Percentiles rank a stretch among this genome's conserved stretches.
Evolutionary conservation across 2,113 vertebrate species (phyloP).

Genomic region (Machaerirhynchus nigripectus): DNA sequence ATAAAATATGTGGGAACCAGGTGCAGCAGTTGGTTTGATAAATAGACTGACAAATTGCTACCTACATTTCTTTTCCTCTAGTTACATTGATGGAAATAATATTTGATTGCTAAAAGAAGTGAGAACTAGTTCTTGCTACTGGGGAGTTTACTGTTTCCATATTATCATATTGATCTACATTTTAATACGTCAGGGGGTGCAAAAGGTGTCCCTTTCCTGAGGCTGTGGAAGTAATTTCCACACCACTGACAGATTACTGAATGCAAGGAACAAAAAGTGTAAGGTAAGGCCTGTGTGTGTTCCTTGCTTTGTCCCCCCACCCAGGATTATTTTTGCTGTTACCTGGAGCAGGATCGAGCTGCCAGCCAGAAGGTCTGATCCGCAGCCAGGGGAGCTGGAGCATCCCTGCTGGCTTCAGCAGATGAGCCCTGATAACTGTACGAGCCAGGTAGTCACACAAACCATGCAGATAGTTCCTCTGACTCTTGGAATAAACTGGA

Average conservation of each 20-base stretch:
- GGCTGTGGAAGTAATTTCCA: not conserved
- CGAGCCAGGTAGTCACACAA: not conserved
- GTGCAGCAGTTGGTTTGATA: not conserved
- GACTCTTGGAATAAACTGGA: not conserved
- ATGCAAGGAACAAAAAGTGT: not conserved
- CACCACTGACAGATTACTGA: not conserved
- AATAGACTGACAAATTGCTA: conserved; percentile 36
- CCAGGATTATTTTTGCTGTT: not conserved
- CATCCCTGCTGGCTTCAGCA: not conserved
- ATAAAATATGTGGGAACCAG: not conserved
- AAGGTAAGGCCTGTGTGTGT: not conserved
- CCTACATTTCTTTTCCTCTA: not conserved
- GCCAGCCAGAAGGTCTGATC: not conserved
- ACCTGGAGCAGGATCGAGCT: not conserved
- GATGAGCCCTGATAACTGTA: not conserved
- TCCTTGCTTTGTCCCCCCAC: not conserved
- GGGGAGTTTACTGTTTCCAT: not conserved
- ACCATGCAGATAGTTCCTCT: not conserved
- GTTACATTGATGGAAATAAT: conserved; percentile 7
- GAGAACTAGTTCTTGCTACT: not conserved
- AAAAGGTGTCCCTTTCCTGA: not conserved
- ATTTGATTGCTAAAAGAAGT: not conserved
- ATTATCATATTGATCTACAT: not conserved
- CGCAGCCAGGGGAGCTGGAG: not conserved
- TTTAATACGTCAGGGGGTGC: not conserved